Evolutionary conservation across 2,888 invertebrate species (phyloP), one percentile per base, ranked within the genome.

Genomic region (Boloria selene): DNA sequence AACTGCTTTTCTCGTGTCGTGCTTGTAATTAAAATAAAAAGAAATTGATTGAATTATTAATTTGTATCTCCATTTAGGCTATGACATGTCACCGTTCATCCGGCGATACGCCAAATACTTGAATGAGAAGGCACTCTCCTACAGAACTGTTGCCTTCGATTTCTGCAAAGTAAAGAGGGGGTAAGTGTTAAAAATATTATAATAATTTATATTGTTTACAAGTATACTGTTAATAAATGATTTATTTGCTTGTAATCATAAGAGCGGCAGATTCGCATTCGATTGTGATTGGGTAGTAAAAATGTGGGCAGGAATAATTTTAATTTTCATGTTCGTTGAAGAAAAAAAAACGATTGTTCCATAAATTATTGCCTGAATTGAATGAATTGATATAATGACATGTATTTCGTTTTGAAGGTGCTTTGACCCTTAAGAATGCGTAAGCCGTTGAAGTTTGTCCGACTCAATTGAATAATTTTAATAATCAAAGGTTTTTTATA

Each of bases 151-250:
- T 82, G 99, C 99, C 74, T 99, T 99, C 88, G 99, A 99, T 92
- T 99, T 99, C 93, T 99, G 99, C 94, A 99, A 99, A 95, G 98
- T 99, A 63, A 99, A 99, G 92, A 94, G 99, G 84, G 99, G 99
- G 97, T 98, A 92, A 94, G 91, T 84, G 17, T 47, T 5, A 47
- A 26, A 47, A 10, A 26, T 6, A 10, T 47, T 18, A 13, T 18
- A 38, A 38, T 38, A 10, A 38, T 38, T 31, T 10, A 31, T 31
- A 7, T 1, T 31, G 7, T 31, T 38, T 38, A 7, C 31, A 31
- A 10, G 31, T 26, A 22, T 22, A 22, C 22, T 2, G 3, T 22
- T 22, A 22, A 22, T 22, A 22, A 22, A 22, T 22, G 3, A 22
- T 22, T n/a, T 2, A 22, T 3, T 22, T 22, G 22, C 3, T 22